These are phyloP conservation scores for Saccostrea cuccullata DNA, from an alignment of 1,140 invertebrate genomes.

Conservation along the genomic window DNA sequence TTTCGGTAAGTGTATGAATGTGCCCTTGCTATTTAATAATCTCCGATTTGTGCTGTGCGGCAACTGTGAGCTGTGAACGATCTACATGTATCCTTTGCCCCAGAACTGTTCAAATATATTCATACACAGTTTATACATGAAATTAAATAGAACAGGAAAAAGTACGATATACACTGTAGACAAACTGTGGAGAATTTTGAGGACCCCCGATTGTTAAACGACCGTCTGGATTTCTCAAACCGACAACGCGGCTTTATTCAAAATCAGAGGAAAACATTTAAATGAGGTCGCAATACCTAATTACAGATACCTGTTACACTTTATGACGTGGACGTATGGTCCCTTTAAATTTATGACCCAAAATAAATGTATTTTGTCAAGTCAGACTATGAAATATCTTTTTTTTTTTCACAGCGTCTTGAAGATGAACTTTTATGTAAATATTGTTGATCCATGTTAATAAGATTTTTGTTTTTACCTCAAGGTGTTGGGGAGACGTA, in stretches of 20 bases:
- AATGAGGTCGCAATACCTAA: slow-evolving; percentile 25
- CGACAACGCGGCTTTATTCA: slow-evolving; percentile 20
- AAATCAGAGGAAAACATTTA: slow-evolving; percentile 16
- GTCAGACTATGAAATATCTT: not conserved
- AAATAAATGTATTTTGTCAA: slow-evolving; percentile 31
- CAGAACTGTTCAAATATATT: not conserved
- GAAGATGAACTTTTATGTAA: slow-evolving; percentile 33
- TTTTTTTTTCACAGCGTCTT: not conserved
- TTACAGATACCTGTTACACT: slow-evolving; percentile 20
- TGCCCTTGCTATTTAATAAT: not conserved
- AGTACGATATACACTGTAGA: slow-evolving; percentile 5
- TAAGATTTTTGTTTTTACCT: slow-evolving; percentile 21
- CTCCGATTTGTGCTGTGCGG: not conserved
- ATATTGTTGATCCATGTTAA: slow-evolving; percentile 28
- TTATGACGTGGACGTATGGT: slow-evolving; percentile 15
- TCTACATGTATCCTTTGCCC: not conserved
- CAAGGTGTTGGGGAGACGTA: slow-evolving; percentile 2
- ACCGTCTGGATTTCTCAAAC: not conserved
- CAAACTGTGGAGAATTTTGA: slow-evolving; percentile 6
- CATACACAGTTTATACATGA: slow-evolving; percentile 6
- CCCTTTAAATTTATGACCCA: slow-evolving; percentile 27
- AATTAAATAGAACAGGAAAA: not conserved
- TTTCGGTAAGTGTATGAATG: slow-evolving; percentile 6
- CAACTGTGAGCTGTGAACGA: not conserved
- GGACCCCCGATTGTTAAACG: not conserved